Percentiles rank a stretch among this genome's conserved stretches.
Conservation (phyloP, 2,888 invertebrate genomes). For the Eumacrocentrus americanus region DNA sequence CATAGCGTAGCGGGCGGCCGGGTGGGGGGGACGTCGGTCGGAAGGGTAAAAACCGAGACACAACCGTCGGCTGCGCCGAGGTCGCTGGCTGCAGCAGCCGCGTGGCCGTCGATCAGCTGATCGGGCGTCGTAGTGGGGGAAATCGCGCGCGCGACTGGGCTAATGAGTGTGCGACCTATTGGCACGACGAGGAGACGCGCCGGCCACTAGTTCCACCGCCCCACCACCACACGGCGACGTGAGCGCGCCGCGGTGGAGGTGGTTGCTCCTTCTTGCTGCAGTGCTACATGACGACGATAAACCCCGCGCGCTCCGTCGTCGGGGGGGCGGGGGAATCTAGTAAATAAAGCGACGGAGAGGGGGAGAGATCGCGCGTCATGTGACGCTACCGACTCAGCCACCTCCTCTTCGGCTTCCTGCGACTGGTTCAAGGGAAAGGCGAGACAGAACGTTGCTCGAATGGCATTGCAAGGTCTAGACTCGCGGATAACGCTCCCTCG, state of each 20-base stretch:
- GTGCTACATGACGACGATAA: neutral
- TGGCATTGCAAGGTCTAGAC: constrained; percentile 58
- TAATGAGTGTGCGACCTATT: constrained; percentile 60
- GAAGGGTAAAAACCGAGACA: constrained; percentile 1
- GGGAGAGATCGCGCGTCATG: constrained; percentile 4
- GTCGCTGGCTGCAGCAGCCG: constrained; percentile 27
- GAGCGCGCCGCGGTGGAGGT: constrained; percentile 29
- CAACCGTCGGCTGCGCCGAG: constrained; percentile 20
- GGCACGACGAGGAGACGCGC: constrained; percentile 38
- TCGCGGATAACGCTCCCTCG: constrained; percentile 21
- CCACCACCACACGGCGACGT: constrained; percentile 20
- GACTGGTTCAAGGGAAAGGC: constrained; percentile 26
- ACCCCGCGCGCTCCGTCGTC: neutral
- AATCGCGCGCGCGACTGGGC: constrained; percentile 58
- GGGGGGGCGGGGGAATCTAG: constrained; percentile 26
- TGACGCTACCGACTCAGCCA: constrained; percentile 6
- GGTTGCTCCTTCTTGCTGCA: neutral
- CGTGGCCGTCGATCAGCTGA: constrained; percentile 63
- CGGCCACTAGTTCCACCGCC: constrained; percentile 18
- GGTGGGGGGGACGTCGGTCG: no score
- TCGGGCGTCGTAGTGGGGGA: constrained; percentile 68
- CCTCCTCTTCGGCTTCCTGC: constrained; percentile 10
- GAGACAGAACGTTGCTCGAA: constrained; percentile 45
- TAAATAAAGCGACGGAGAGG: neutral
- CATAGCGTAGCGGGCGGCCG: constrained; percentile 2